These are phyloP conservation scores for Choristoneura rosaceana DNA, from an alignment of 2,888 invertebrate species.

Conservation along the genomic window DNA sequence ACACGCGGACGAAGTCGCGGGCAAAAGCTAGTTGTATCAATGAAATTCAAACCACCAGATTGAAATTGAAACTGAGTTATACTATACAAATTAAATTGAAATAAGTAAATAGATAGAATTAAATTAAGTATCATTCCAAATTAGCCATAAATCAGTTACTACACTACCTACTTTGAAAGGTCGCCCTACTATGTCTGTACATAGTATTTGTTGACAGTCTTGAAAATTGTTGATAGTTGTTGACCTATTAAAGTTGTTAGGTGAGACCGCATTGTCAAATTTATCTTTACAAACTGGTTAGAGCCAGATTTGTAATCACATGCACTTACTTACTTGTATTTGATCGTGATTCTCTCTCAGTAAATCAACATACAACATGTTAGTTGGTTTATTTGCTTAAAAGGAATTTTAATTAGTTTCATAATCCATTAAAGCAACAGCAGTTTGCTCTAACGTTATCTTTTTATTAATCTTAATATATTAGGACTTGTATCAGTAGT, in stretches of 20 bases:
- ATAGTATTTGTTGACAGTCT: conserved; percentile 18
- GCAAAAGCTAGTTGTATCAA: no score
- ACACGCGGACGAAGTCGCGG: no score
- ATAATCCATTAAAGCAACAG: conserved; percentile 19
- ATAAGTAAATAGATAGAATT: no score
- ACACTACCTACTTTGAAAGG: no score
- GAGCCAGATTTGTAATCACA: not conserved
- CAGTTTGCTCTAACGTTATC: conserved; percentile 19
- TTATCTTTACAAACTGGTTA: conserved; percentile 10
- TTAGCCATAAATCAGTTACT: no score
- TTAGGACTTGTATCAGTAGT: conserved; percentile 21
- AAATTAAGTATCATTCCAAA: no score
- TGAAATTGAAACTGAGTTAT: no score
- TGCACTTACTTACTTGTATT: not conserved
- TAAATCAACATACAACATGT: not conserved
- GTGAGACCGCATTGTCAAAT: conserved; percentile 5
- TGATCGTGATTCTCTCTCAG: not conserved
- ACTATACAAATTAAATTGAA: no score
- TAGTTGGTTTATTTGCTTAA: not conserved
- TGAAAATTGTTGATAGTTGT: conserved; percentile 11
- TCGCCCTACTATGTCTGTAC: not conserved
- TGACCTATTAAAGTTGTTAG: conserved; percentile 24
- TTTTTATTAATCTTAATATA: conserved; percentile 28
- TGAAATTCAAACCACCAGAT: no score
- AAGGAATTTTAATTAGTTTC: conserved; percentile 8